Evolutionary conservation across 2,113 vertebrate species (phyloP).

Genomic region (Tapirus terrestris): DNA sequence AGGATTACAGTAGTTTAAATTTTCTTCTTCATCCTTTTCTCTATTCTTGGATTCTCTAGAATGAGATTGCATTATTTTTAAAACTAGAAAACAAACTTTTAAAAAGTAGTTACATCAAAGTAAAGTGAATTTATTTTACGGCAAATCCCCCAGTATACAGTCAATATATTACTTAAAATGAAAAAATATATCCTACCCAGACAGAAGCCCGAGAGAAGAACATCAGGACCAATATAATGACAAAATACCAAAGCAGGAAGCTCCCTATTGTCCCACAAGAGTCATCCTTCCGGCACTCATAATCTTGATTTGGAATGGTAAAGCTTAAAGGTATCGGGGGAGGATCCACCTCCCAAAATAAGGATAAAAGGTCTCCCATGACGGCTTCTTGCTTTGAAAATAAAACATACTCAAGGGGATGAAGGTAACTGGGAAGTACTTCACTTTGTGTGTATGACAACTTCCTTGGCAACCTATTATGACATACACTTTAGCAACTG

Average conservation of each 20-base stretch:
- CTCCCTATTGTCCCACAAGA: constrained; percentile 44
- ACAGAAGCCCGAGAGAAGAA: constrained; percentile 53
- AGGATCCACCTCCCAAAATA: constrained; percentile 62
- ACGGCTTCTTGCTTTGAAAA: neutral
- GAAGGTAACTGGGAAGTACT: neutral
- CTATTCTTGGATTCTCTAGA: neutral
- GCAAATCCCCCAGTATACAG: constrained; percentile 42
- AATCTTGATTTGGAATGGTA: neutral
- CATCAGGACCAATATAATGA: constrained; percentile 53
- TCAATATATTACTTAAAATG: constrained; percentile 53
- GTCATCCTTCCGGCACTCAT: constrained; percentile 64
- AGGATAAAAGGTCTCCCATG: constrained; percentile 66
- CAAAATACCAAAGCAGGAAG: constrained; percentile 70
- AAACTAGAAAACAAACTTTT: constrained; percentile 40
- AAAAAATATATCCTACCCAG: constrained; percentile 56
- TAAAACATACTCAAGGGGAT: neutral
- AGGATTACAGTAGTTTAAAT: neutral
- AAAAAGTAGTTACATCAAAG: constrained; percentile 21
- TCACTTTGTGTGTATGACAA: neutral
- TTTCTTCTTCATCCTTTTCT: constrained; percentile 32
- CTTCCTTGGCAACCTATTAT: constrained; percentile 62
- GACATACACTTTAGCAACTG: neutral
- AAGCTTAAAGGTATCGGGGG: neutral
- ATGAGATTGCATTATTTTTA: constrained; percentile 16
- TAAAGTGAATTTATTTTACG: constrained; percentile 5